Base-by-base conservation (phyloP, 2,888 invertebrate species). In the Steinernema scapterisci region DNA sequence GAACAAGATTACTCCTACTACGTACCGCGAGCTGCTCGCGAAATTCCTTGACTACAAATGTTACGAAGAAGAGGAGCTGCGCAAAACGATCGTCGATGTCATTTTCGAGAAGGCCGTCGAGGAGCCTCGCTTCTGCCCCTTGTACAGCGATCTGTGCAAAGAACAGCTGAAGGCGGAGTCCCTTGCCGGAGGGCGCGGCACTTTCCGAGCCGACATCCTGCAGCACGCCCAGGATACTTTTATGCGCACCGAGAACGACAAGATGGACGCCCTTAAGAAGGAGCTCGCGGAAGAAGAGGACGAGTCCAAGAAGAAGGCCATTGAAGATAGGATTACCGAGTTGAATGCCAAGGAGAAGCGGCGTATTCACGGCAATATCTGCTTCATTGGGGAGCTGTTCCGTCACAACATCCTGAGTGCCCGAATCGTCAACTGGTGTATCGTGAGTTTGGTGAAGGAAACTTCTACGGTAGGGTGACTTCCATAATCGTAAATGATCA, bases 1-100 rank as follows among this genome's bases (percentile, higher is more conserved):
- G 21, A 82, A 82, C 80, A 82, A 82, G 72, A 78, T 82, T 54
- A 83, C 82, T 16, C 82, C 82, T 2, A 54, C 74, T 11, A 78
- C 77, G 11, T 80, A 76, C 70, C 74, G 74, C n/a, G 78, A 74
- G n/a, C 71, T 82, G 71, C n/a, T 27, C 7, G 21, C 48, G 9
- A 77, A 83, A 13, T 83, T 82, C 72, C 54, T 73, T 45, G 48
- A 48, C 11, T 23, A 73, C 31, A 74, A 77, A 23, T 56, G 75
- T 27, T 48, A 75, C 56, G 31, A 70, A 27, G 11, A 13, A 16
- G 75, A 78, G 38, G 56, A 54, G 16, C 63, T 81, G 38, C 5
- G 63, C 9, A 25, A 25, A 11, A 31, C 7, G 31, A 46, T 76
- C 31, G 31, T 79, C 43, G 77, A 83, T 48, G 43, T 82, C 11